Conservation (phyloP, 2,888 invertebrate species). For the Drosophila paracracens region DNA sequence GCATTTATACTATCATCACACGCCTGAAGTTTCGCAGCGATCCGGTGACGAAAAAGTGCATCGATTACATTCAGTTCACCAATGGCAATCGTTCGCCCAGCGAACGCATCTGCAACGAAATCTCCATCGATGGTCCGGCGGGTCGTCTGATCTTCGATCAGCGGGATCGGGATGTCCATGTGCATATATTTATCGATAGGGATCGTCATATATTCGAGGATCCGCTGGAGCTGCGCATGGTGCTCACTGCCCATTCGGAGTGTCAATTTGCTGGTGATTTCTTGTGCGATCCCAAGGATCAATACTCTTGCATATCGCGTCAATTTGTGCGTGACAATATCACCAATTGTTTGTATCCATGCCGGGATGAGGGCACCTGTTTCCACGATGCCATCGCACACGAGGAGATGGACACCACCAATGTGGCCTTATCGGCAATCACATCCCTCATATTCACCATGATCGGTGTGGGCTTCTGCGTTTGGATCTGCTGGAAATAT, state of each 20-base stretch:
- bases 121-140: conserved; percentile 80
- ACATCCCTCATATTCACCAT: conserved; percentile 84
- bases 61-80: conserved; percentile 82
- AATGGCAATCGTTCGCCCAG: conserved; percentile 82
- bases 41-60: conserved; percentile 73
- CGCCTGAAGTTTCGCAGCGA: conserved; percentile 81
- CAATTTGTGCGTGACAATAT: conserved; percentile 83
- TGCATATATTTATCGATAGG: conserved; percentile 78
- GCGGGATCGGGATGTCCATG: conserved; percentile 78
- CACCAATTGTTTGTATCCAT: conserved; percentile 83
- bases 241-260: conserved; percentile 81
- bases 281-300: conserved; percentile 78
- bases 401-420: conserved; percentile 80
- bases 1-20: conserved; percentile 83
- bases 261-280: conserved; percentile 81
- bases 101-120: conserved; percentile 80
- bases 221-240: conserved; percentile 82
- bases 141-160: conserved; percentile 82
- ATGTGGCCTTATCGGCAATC: conserved; percentile 83
- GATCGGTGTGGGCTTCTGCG: conserved; percentile 83
- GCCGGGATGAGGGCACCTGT: conserved; percentile 82
- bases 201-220: conserved; percentile 69
- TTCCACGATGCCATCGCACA: conserved; percentile 77
- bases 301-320: conserved; percentile 82
- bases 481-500: conserved; percentile 85